Evolutionary conservation across 2,113 vertebrate species (phyloP).

Genomic region (Ophthalmolycus amberensis): DNA sequence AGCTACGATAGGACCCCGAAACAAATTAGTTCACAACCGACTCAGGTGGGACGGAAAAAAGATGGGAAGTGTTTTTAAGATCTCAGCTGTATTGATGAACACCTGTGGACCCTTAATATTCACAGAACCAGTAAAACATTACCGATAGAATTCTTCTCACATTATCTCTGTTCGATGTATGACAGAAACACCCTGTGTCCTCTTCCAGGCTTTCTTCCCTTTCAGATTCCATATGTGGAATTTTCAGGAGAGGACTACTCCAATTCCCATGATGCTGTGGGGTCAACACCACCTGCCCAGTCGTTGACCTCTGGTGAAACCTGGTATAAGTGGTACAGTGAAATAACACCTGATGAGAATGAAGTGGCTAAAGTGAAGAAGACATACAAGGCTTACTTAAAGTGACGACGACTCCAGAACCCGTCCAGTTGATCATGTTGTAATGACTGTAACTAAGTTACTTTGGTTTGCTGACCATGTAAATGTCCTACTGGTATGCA

Average conservation of each 20-base stretch:
- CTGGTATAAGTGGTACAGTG: constrained; percentile 92
- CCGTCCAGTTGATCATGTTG: background rate
- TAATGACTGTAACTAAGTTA: background rate
- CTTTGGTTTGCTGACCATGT: background rate
- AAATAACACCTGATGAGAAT: constrained; percentile 79
- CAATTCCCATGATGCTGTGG: constrained; percentile 87
- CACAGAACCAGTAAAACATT: background rate
- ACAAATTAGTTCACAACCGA: too few species aligned
- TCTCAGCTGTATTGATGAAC: background rate
- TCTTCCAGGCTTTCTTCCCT: constrained; percentile 85
- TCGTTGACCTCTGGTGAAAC: constrained; percentile 48
- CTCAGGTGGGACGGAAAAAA: too few species aligned
- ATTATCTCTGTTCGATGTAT: background rate
- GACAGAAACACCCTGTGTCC: background rate
- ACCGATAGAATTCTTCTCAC: too few species aligned
- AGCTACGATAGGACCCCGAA: background rate
- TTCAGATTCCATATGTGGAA: constrained; percentile 81
- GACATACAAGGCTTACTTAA: constrained; percentile 85
- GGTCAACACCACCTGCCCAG: constrained; percentile 80
- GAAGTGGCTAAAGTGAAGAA: constrained; percentile 85
- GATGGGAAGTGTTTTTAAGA: too few species aligned
- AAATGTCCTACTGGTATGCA: background rate
- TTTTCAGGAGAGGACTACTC: constrained; percentile 84
- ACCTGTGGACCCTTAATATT: background rate
- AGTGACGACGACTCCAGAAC: constrained; percentile 19